These are phyloP conservation scores for Centropus bengalensis DNA, from an alignment of 2,113 vertebrate species.

Conservation along the genomic window DNA sequence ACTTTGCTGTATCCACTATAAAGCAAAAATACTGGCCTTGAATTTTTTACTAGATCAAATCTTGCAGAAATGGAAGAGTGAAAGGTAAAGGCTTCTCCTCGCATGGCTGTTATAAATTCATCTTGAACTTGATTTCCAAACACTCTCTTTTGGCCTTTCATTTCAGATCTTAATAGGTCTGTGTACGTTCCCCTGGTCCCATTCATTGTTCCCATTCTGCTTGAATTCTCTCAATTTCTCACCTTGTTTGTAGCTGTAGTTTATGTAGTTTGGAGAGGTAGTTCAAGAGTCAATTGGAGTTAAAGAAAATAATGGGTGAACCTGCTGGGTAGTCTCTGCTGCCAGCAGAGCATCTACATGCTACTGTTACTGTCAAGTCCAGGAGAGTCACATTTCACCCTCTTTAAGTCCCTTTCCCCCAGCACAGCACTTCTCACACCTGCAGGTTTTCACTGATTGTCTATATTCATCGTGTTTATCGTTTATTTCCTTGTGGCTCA, in stretches of 20 bases:
- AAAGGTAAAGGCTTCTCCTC: not conserved
- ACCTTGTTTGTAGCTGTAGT: not conserved
- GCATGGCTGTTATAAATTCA: not conserved
- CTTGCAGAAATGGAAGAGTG: not conserved
- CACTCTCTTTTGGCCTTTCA: not conserved
- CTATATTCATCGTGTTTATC: not conserved
- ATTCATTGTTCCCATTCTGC: not conserved
- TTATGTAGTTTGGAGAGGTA: not conserved
- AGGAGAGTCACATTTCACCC: not conserved
- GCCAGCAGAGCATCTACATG: not conserved
- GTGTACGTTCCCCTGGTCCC: not conserved
- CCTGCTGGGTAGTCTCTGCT: not conserved
- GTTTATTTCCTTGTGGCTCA: not conserved
- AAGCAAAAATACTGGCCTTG: not conserved
- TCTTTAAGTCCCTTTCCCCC: not conserved
- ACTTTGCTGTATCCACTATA: accelerated
- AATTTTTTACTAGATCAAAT: not conserved
- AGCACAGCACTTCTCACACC: not conserved
- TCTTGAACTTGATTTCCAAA: not conserved
- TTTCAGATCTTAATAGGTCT: not conserved
- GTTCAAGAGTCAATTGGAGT: not conserved
- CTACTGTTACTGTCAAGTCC: not conserved
- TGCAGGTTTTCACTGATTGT: not conserved
- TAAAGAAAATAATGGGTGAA: not conserved
- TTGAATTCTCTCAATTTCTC: not conserved